Base-by-base conservation (phyloP, 1,140 invertebrate genomes). In the Colletes latitarsis region DNA sequence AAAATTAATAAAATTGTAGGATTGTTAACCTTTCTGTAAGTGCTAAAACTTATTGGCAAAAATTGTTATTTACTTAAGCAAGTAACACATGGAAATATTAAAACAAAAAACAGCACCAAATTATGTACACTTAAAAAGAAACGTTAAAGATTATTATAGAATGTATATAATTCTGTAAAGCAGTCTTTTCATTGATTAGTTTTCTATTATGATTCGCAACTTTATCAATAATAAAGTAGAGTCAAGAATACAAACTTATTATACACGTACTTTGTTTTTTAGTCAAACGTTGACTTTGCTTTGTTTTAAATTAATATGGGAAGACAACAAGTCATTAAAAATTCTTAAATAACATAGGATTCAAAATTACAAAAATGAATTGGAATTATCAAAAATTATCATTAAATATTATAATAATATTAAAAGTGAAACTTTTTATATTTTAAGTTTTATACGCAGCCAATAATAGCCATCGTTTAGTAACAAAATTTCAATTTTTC, bases 401-500 rank as follows among this genome's bases (percentile, higher is more conserved):
- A 62, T 57, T 52, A 12, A 70, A 30, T 15, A 21, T 60, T 46
- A 19, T 15, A 19, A 43, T 19, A 72, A 53, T 12, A 30, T 52
- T 60, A 30, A 66, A 55, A 46, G 4, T 49, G 43, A 70, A 41
- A 62, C 41, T 64, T 43, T 52, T 43, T 73, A 46, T 72, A 63
- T 63, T 69, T 57, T 55, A 64, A 21, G 14, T 3, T 71, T 77
- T 49, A 52, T 60, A 19, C 46, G 17, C 14, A 77, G 8, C 55
- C 41, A 60, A 17, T 15, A 49, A 57, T 77, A 77, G 0, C 10
- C 67, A 62, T 58, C 15, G 9, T 10, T 75, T 43, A 41, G 30
- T 75, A 69, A 55, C 53, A 84, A 84, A 84, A 83, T 58, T 41
- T 70, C 17, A 80, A 46, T 67, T 30, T 55, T 60, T 72, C 8